phyloP scores from a whole-genome alignment of 2,113 vertebrate genomes.

The Hypanus sabinus region DNA sequence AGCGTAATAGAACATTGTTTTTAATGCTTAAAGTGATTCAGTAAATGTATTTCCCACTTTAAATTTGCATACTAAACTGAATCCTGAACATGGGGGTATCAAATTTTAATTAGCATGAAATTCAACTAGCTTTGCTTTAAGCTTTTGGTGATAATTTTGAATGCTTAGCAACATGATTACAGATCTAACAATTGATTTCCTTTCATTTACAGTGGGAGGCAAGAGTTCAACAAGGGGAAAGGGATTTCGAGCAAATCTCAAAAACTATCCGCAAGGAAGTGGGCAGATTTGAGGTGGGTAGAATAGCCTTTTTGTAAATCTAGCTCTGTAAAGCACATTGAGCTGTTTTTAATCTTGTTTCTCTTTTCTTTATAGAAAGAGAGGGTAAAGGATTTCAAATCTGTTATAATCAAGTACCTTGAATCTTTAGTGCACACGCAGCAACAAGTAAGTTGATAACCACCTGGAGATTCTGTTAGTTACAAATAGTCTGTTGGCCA shows the following conservation, averaged over 20 bases:
- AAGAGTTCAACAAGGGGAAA: conserved; percentile 92
- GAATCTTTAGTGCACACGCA: conserved; percentile 94
- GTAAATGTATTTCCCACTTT: not conserved
- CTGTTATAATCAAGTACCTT: conserved; percentile 88
- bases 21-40: not conserved
- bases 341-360: conserved; percentile 37
- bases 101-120: not conserved
- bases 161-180: not conserved
- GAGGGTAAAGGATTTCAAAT: conserved; percentile 94
- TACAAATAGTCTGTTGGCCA: not conserved
- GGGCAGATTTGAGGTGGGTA: conserved; percentile 83
- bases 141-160: not conserved
- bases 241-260: conserved; percentile 96
- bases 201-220: conserved; percentile 79
- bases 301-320: not conserved
- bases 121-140: not conserved
- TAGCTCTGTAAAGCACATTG: not conserved
- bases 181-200: conserved; percentile 41
- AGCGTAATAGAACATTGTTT: not conserved
- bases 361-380: conserved; percentile 68
- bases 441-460: conserved; percentile 72
- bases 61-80: not conserved
- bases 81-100: not conserved
- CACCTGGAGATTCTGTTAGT: not conserved
- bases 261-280: conserved; percentile 95